Conservation (phyloP, 2,797 vertebrate genomes). For the Enoplosus armatus region DNA sequence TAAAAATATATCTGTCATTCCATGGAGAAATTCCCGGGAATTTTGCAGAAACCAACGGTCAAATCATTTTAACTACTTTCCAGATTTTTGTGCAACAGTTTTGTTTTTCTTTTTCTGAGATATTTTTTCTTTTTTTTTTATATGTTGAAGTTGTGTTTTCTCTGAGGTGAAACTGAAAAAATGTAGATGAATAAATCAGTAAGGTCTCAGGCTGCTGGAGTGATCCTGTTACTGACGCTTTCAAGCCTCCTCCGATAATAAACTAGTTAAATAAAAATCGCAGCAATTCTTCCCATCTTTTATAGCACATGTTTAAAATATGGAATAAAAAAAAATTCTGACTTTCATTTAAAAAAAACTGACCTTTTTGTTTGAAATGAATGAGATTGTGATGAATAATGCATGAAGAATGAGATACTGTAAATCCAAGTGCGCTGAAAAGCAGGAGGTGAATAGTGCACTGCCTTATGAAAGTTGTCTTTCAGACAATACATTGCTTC, state of each 20-base stretch:
- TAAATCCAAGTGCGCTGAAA: constrained; percentile 64
- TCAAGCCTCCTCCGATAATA: constrained; percentile 54
- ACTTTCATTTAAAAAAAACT: constrained; percentile 53
- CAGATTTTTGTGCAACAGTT: constrained; percentile 56
- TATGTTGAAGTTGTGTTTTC: constrained; percentile 39
- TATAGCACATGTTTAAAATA: constrained; percentile 35
- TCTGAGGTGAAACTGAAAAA: constrained; percentile 36
- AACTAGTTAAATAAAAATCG: constrained; percentile 47
- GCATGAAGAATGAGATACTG: constrained; percentile 60
- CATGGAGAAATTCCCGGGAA: constrained; percentile 77
- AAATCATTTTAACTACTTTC: constrained; percentile 65
- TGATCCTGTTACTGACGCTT: constrained; percentile 48
- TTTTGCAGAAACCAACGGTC: constrained; percentile 76
- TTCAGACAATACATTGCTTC: constrained; percentile 61
- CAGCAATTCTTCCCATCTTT: constrained; percentile 43
- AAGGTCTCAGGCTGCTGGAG: constrained; percentile 38
- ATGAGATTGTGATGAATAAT: constrained; percentile 65
- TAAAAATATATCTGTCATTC: constrained; percentile 81
- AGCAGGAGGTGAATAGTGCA: constrained; percentile 73
- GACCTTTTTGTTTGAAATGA: constrained; percentile 63
- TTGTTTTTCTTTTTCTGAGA: constrained; percentile 36
- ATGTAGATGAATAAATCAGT: constrained; percentile 63
- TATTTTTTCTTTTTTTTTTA: constrained; percentile 37
- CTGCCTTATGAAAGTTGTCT: constrained; percentile 54
- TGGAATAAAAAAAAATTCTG: constrained; percentile 31